Evolutionary conservation across 1,140 invertebrate species (phyloP).

Genomic region (Halesus radiatus): DNA sequence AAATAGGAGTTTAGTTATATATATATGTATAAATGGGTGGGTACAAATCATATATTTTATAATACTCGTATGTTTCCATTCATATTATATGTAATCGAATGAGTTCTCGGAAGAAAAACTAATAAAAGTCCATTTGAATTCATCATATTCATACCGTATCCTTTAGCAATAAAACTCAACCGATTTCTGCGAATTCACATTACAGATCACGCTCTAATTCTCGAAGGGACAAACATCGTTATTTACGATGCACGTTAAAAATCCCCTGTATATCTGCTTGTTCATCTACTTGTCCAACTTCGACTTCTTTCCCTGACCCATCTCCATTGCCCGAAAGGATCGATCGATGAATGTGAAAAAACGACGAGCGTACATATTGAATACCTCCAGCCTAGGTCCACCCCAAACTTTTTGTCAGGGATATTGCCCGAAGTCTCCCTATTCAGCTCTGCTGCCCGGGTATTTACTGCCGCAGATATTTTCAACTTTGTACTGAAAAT

Average conservation of each 20-base stretch:
- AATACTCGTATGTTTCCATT: no score
- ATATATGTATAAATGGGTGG: no score
- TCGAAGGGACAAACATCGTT: conserved; percentile 47
- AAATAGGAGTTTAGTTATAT: no score
- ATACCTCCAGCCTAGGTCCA: conserved; percentile 41
- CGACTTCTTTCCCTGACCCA: conserved; percentile 7
- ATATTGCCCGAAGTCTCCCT: conserved; percentile 54
- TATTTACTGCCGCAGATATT: conserved; percentile 47
- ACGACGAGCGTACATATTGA: conserved; percentile 53
- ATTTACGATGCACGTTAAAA: conserved; percentile 46
- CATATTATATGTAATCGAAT: no score
- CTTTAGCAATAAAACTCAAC: no score
- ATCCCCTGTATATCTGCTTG: conserved; percentile 35
- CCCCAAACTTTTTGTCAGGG: conserved; percentile 50
- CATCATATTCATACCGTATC: no score
- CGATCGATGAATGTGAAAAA: conserved; percentile 44
- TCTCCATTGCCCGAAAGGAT: conserved; percentile 18
- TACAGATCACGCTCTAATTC: conserved; percentile 27
- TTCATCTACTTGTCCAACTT: conserved; percentile 16
- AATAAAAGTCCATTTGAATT: no score
- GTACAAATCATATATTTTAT: no score
- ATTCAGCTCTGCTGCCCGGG: not conserved
- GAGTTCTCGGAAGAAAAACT: no score
- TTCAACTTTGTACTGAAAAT: not conserved
- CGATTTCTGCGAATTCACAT: not conserved